Conservation (phyloP, 2,113 vertebrate genomes). For the Lynx canadensis region DNA sequence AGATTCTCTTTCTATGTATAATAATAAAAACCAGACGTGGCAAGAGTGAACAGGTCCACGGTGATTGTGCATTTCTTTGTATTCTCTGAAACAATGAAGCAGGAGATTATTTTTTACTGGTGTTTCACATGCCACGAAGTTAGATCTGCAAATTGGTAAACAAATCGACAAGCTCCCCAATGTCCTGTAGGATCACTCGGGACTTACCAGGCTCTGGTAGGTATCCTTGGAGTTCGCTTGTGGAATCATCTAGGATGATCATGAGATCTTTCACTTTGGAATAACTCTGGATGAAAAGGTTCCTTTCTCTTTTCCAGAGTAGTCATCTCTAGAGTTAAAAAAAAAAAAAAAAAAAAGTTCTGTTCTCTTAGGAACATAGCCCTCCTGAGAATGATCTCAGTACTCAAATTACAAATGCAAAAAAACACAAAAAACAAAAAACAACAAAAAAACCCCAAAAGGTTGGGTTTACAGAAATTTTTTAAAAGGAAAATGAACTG, state of each 20-base stretch:
- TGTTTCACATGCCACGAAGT: constrained; percentile 42
- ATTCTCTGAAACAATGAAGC: constrained; percentile 65
- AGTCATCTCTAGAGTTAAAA: not conserved
- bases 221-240: not conserved
- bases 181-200: not conserved
- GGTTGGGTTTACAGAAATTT: not conserved
- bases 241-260: not conserved
- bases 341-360: not conserved
- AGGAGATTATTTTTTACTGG: not conserved
- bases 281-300: not conserved
- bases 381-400: not conserved
- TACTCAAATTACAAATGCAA: constrained; percentile 9
- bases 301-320: not conserved
- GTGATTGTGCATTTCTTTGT: constrained; percentile 49
- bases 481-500: not conserved
- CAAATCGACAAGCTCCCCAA: not conserved
- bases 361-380: not conserved
- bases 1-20: constrained; percentile 43
- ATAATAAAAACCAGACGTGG: constrained; percentile 76
- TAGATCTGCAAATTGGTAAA: constrained; percentile 26
- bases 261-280: not conserved
- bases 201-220: not conserved
- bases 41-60: constrained; percentile 66
- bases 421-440: not conserved
- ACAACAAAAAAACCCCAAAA: not conserved